A percentile compares a stretch with the other conserved stretches of the same genome.
phyloP scores from a whole-genome alignment of 1,140 invertebrate species.

The Camponotus pennsylvanicus region DNA sequence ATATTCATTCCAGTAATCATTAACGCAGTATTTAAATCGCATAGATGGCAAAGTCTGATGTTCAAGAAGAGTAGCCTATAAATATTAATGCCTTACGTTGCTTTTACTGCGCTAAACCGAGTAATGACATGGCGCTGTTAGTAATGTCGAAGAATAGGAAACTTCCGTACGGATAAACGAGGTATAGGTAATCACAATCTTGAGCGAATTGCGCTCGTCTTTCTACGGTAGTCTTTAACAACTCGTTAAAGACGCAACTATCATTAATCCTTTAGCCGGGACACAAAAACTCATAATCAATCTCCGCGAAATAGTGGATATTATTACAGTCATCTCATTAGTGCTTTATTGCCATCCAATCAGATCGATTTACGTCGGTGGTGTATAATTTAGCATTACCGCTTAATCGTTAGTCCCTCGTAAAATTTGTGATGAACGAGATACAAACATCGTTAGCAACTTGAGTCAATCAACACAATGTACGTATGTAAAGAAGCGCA shows the following conservation, averaged over 20 bases:
- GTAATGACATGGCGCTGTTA: constrained; percentile 54
- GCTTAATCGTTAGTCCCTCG: background rate
- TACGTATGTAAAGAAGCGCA: background rate
- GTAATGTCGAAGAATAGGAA: constrained; percentile 67
- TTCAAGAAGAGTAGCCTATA: constrained; percentile 65
- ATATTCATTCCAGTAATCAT: constrained; percentile 16
- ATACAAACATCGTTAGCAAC: background rate
- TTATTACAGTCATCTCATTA: constrained; percentile 43
- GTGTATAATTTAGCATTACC: constrained; percentile 26
- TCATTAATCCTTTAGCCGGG: constrained; percentile 43
- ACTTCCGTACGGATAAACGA: constrained; percentile 42
- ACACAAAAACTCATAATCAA: constrained; percentile 40
- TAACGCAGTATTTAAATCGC: constrained; percentile 78
- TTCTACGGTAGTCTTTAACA: constrained; percentile 45
- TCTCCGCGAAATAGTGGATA: constrained; percentile 32
- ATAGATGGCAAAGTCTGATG: constrained; percentile 75
- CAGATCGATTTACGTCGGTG: constrained; percentile 35
- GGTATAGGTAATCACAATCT: constrained; percentile 51
- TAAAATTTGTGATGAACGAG: constrained; percentile 16
- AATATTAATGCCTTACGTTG: constrained; percentile 81
- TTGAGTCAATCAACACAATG: background rate
- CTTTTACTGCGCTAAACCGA: constrained; percentile 55
- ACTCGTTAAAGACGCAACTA: constrained; percentile 19
- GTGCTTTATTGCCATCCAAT: constrained; percentile 28
- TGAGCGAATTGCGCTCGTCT: constrained; percentile 31